Conservation (phyloP, 1,140 invertebrate genomes). For the Drosophila pandora region DNA sequence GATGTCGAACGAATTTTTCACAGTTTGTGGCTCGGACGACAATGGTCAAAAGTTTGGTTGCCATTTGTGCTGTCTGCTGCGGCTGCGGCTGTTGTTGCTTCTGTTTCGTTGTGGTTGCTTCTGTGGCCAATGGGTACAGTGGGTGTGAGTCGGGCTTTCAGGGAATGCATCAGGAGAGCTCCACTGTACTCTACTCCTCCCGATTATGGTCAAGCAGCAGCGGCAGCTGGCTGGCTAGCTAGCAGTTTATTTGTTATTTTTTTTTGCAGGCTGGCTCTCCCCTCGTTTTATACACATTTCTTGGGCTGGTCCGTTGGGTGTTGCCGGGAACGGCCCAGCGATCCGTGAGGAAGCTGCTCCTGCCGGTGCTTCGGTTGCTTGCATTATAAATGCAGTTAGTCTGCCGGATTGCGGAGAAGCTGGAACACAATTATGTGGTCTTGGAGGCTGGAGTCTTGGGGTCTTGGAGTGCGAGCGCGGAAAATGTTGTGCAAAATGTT, state of each 20-base stretch:
- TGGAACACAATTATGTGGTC: conserved; percentile 68
- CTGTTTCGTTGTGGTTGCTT: conserved; percentile 8
- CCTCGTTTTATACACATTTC: conserved; percentile 31
- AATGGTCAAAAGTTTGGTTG: conserved; percentile 47
- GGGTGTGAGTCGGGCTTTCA: background rate
- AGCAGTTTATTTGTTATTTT: conserved; percentile 63
- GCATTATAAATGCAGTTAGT: conserved; percentile 80
- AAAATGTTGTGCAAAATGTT: conserved; percentile 80
- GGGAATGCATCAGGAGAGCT: background rate
- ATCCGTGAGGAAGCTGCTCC: conserved; percentile 77
- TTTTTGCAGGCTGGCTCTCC: conserved; percentile 52
- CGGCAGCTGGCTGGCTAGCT: conserved; percentile 34
- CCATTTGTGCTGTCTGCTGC: conserved; percentile 11
- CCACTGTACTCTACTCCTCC: background rate
- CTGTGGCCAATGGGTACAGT: conserved; percentile 36
- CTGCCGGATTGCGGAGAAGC: conserved; percentile 50
- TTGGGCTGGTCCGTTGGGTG: conserved; percentile 71
- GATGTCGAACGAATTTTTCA: conserved; percentile 78
- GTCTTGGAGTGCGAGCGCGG: conserved; percentile 56
- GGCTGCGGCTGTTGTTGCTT: conserved; percentile 14
- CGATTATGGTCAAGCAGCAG: conserved; percentile 32
- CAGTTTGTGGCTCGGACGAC: conserved; percentile 57
- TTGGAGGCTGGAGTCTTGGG: background rate
- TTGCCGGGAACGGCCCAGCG: conserved; percentile 71
- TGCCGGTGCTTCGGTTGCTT: conserved; percentile 41